Evolutionary conservation across 2,888 invertebrate genomes (phyloP), one percentile per base, ranked within the genome.

Genomic region (Smittia sp.): DNA sequence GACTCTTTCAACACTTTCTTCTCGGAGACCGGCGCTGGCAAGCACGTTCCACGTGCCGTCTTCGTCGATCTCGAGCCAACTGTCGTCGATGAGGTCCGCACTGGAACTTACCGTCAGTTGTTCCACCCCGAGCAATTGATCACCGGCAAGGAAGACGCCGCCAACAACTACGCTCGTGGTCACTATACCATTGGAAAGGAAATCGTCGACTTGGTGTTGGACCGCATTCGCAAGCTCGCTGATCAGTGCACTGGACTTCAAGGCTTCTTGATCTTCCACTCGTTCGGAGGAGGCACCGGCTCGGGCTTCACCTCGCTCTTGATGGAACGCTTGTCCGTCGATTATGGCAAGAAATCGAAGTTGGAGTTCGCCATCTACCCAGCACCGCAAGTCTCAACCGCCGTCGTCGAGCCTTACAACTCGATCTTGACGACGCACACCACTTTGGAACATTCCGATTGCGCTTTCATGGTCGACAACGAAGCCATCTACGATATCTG

Each of bases 381-480:
- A 0, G 88, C 89, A 38, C 88, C 89, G 0, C 75, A 92, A 87
- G 92, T 91, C 24, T 91, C 91, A 13, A 91, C 91, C 6, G 91
- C 91, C 15, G 91, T 91, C 1, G 91, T 91, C 65, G 91, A 91
- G 82, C 96, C 96, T 0, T 96, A 96, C 86, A 96, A 96, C 83
- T 94, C 95, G 0, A 94, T 96, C 79, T 84, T 96, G 76, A 95
- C 94, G 18, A 96, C 96, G 4, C 96, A 96, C 84, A 95, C 94
- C 1, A 94, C 94, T 0, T 82, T 90, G 77, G 90, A 90, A 81
- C 94, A 94, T 83, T 92, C 92, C 0, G 93, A 94, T 83, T 94
- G 93, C 82, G 92, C 93, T 73, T 94, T 94, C 83, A 93, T 93
- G 93, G 93, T 93, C 15, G 94, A 94, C 84, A 94, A 94, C 80